Conservation (phyloP, 2,113 vertebrate species). For the Spheniscus mendiculus region DNA sequence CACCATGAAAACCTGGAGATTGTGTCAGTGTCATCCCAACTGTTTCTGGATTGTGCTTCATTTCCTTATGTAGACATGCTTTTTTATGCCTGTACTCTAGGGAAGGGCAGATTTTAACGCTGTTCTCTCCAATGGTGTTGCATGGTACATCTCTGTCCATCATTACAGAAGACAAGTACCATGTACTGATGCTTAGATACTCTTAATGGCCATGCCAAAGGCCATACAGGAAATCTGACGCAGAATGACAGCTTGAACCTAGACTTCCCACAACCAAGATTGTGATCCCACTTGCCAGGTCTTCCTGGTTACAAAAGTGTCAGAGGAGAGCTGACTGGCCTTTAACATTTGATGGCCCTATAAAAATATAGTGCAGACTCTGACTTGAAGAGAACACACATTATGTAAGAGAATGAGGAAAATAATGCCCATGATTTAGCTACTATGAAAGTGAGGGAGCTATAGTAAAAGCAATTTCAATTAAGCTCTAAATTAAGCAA, state of each 20-base stretch:
- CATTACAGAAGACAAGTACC: not conserved
- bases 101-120: not conserved
- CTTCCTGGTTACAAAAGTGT: not conserved
- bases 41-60: not conserved
- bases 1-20: not conserved
- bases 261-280: not conserved
- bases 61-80: not conserved
- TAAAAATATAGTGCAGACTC: not conserved
- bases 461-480: not conserved
- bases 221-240: not conserved
- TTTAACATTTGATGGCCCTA: not conserved
- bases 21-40: not conserved
- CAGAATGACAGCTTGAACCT: not conserved
- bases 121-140: not conserved
- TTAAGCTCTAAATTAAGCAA: not conserved
- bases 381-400: not conserved
- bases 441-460: not conserved
- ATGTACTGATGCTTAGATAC: not conserved
- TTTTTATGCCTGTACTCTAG: not conserved
- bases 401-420: not conserved
- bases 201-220: not conserved
- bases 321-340: not conserved
- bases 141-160: not conserved
- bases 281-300: not conserved
- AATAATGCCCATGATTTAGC: not conserved